Base-by-base conservation (phyloP, 1,140 invertebrate genomes). In the Bemisia tabaci region DNA sequence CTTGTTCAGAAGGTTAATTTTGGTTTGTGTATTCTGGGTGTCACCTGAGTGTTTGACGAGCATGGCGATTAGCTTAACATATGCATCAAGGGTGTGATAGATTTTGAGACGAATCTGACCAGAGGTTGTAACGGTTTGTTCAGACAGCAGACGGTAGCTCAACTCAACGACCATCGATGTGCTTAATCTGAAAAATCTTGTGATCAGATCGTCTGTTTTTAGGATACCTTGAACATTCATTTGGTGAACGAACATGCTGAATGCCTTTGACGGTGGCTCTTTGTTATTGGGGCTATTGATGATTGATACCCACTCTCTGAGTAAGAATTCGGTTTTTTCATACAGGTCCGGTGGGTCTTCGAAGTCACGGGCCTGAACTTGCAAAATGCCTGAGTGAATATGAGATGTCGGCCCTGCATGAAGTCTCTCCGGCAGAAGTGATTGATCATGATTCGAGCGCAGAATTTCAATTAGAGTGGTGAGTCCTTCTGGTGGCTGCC, bases 151-250 rank as follows among this genome's bases (percentile, higher is more conserved):
- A 67, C 94, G 83, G 77, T 97, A 97, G 63, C 94, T 94, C 61
- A 95, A 84, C 74, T 98, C 95, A 0, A 97, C 91, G 77, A 96
- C 98, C 82, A 98, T 90, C 75, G 98, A 94, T 0, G 94, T 96
- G 63, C 93, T 95, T 22, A 97, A 85, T 26, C 96, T 86, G 82
- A 99, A 98, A 79, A 99, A 99, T 68, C 95, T 79, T 0, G 94
- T 95, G 64, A 99, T 97, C 67, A 96, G 82, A 75, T 99, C 96
- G 73, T 99, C 97, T 0, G 94, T 96, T 76, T 98, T 97, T 17
- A 98, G 78, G 62, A 99, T 95, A 1, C 96, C 96, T 71, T 97
- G 93, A 67, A 91, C 84, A 73, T 97, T 97, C 94, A 99, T 95
- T 78, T 85, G 81, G 73, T 95, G 91, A 0, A 98, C 93, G 78